Base-by-base conservation (phyloP, 2,888 invertebrate species). In the Ligdia adustata region DNA sequence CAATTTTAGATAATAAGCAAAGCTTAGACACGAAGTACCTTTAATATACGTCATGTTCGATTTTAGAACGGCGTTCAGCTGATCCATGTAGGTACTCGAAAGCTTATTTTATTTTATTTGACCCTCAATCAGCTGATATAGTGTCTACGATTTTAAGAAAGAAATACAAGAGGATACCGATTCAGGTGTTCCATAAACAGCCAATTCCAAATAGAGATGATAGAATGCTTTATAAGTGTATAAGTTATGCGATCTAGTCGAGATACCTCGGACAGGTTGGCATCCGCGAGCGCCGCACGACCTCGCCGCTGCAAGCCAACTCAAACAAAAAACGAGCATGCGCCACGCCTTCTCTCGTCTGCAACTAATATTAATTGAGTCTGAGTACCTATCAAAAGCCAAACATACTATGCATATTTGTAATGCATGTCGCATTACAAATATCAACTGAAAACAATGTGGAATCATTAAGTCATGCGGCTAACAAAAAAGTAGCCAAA, bases 291-390 rank as follows among this genome's bases (percentile, higher is more conserved):
- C 44, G 40, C 44, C 18, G 28, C 57, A 56, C 53, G 47, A 55
- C 72, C 73, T 71, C 72, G 68, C 38, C 50, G 38, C 43, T 37
- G 47, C 56, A 57, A 3, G 76, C 73, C 75, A 75, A 76, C 69
- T 69, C 56, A 66, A 69, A 71, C 69, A 75, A 62, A 62, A 64
- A 33, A 53, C 52, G 61, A 60, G 57, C 63, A 62, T 58, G 62
- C 55, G 64, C 55, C 65, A 64, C 67, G 65, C 66, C 64, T 56
- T 56, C 62, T 37, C 40, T 24, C 24, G 42, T 44, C 31, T 37
- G 27, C 47, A 18, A 16, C 31, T 34, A 6, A 24, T 49, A 52
- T 46, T 49, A 31, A 52, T 49, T 52, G 9, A 20, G 7, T 35
- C 13, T 4, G 24, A 16, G 20, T 29, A 15, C 28, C 29, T 29